Conservation (phyloP, 2,113 vertebrate genomes). For the Okapia johnstoni region DNA sequence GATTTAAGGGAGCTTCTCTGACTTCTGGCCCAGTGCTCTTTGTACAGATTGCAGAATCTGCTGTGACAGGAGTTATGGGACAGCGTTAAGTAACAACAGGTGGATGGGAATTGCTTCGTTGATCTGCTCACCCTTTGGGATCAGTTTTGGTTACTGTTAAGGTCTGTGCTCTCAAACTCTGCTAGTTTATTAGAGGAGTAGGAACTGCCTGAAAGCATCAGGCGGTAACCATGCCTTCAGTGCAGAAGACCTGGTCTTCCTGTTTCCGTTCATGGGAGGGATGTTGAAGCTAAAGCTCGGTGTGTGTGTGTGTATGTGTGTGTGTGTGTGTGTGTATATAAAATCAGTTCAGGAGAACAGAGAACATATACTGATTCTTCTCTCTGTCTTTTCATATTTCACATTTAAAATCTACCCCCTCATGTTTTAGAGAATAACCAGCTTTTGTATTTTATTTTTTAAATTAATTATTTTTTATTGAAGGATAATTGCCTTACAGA, state of each 20-base stretch:
- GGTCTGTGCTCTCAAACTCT: neutral
- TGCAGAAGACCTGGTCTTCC: neutral
- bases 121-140: neutral
- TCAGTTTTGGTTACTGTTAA: neutral
- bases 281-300: neutral
- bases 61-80: neutral
- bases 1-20: neutral
- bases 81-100: neutral
- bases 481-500: neutral
- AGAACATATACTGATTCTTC: neutral
- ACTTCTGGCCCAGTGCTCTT: neutral
- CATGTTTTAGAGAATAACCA: neutral
- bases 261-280: neutral
- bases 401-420: neutral
- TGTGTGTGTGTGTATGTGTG: neutral
- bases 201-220: neutral
- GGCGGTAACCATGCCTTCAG: neutral
- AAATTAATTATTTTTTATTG: neutral
- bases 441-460: neutral
- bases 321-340: neutral
- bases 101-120: neutral
- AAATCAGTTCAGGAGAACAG: neutral
- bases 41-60: neutral
- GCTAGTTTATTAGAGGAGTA: neutral
- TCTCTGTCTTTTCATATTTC: neutral